phyloP scores from a whole-genome alignment of 2,888 invertebrate genomes.

The Leucophora obtusa region DNA sequence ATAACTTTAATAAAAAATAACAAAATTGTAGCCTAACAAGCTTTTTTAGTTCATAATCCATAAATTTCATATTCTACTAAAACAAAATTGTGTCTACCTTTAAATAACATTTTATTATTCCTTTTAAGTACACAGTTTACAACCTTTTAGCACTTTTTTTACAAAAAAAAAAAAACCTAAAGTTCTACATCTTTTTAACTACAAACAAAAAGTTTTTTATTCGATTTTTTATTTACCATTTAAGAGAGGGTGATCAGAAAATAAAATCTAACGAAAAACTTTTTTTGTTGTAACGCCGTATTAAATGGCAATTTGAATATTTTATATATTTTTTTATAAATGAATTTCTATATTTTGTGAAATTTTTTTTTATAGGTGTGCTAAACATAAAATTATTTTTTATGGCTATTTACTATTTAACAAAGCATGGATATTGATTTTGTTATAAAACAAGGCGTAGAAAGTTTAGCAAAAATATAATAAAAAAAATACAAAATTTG shows the following conservation, averaged over 20 bases:
- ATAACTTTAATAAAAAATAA: not conserved
- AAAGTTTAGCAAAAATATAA: too few species aligned
- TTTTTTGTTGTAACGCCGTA: not conserved
- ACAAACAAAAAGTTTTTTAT: not conserved
- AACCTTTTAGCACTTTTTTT: not conserved
- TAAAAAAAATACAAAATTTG: too few species aligned
- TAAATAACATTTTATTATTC: not conserved
- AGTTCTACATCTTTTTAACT: not conserved
- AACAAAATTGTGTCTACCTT: not conserved
- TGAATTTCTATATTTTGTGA: not conserved
- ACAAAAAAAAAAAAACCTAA: not conserved
- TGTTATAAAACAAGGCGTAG: not conserved
- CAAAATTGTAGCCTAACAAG: not conserved
- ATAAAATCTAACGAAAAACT: not conserved
- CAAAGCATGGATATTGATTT: constrained; percentile 11
- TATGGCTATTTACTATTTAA: not conserved
- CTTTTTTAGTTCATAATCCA: not conserved
- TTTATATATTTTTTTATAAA: not conserved
- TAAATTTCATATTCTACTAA: not conserved
- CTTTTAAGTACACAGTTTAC: not conserved
- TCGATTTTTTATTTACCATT: not conserved
- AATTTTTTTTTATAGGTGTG: constrained; percentile 1
- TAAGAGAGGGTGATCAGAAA: not conserved
- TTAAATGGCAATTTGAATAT: constrained; percentile 4
- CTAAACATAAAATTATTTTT: constrained; percentile 1